A percentile compares a stretch with the other conserved stretches of the same genome.
Conservation (phyloP, 2,888 invertebrate genomes). For the Kuschelorhynchus macadamiae region DNA sequence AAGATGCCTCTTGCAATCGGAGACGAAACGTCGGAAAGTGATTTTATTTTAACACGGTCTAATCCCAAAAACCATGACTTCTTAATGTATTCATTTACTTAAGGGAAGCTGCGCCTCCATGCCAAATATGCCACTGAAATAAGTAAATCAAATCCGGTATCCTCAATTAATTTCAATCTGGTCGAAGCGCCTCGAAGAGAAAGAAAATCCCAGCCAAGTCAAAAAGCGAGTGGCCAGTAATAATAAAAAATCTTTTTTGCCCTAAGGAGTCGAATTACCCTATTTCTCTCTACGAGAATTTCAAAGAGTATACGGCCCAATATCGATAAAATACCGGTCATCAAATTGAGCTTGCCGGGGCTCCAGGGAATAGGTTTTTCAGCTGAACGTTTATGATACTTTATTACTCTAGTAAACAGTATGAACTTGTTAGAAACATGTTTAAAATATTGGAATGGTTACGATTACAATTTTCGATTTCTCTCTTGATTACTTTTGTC, state of each 20-base stretch:
- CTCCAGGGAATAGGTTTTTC: constrained; percentile 27
- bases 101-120: too few species aligned
- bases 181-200: background rate
- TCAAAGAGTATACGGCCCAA: too few species aligned
- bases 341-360: constrained; percentile 15
- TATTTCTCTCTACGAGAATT: constrained; percentile 19
- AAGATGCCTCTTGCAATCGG: too few species aligned
- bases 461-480: background rate
- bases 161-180: too few species aligned
- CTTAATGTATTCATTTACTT: too few species aligned
- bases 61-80: too few species aligned
- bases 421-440: constrained; percentile 10
- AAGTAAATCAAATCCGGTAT: too few species aligned
- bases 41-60: too few species aligned
- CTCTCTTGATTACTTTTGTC: too few species aligned
- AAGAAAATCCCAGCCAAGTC: background rate
- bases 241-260: constrained; percentile 14
- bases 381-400: constrained; percentile 8
- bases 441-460: background rate
- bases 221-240: constrained; percentile 10
- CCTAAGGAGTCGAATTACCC: constrained; percentile 12
- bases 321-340: constrained; percentile 26
- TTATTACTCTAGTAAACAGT: constrained; percentile 8
- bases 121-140: too few species aligned
- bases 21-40: too few species aligned